Base-by-base conservation (phyloP, 2,888 invertebrate genomes). In the Ormyrus pomaceus region DNA sequence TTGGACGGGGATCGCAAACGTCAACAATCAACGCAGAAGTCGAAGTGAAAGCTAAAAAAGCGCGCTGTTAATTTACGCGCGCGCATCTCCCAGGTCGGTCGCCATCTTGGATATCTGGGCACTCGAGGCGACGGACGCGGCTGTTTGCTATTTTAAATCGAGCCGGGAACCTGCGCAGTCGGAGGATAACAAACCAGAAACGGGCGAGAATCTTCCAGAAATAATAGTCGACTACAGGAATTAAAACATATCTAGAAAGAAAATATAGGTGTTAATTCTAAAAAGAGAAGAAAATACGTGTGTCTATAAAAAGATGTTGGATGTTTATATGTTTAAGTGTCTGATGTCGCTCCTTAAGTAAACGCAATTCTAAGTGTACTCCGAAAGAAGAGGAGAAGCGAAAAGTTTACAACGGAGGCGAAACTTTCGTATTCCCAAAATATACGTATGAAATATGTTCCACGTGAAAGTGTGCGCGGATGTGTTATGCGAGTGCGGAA, bases 71-170 rank as follows among this genome's bases (percentile, higher is more conserved):
- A 6, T 56, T n/a, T n/a, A 56, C 11, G 6, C 59, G 34, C 59
- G 59, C 56, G 56, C n/a, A 11, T 56, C 6, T n/a, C n/a, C 11
- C 56, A n/a, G 1, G 4, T 19, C 34, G 34, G 10, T 7, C 59
- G 59, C 59, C 59, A 61, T 61, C 34, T 61, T 61, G 59, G 10
- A 61, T 61, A 2, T 34, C 59, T 9, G 6, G 34, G 34, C 34
- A 6, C 6, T n/a, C 58, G n/a, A n/a, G 6, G 58, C 13, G n/a
- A 10, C 11, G 58, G n/a, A 58, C 58, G 58, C 58, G 6, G 58
- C 58, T 13, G 59, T 61, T 61, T 61, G 34, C 34, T 61, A 61
- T 61, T 61, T 61, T 10, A 61, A 61, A 61, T 7, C 34, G 34
- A n/a, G 5, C 9, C 58, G 58, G 58, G 58, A 10, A n/a, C 58